Percentiles rank a stretch among this genome's conserved stretches.
Evolutionary conservation across 1,140 invertebrate species (phyloP).

Genomic region (Cardiocondyla obscurior): DNA sequence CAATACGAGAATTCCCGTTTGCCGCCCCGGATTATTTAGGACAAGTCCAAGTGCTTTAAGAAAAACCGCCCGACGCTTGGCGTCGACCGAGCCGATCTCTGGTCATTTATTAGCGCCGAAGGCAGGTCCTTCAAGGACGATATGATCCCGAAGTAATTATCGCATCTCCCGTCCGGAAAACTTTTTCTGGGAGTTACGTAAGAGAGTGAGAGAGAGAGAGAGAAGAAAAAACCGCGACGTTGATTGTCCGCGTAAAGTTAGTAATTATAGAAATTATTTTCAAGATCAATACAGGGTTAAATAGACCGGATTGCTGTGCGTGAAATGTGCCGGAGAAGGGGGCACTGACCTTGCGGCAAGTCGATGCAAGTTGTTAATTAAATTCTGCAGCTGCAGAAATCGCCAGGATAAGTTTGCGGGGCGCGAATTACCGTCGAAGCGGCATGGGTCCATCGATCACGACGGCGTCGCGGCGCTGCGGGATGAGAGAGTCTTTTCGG

Average conservation of each 20-base stretch:
- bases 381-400: conserved; percentile 2
- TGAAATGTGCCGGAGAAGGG: background rate
- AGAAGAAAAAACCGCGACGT: background rate
- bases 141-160: background rate
- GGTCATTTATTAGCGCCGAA: background rate
- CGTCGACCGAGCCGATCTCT: background rate
- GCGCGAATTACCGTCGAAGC: background rate
- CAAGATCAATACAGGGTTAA: background rate
- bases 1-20: conserved; percentile 36
- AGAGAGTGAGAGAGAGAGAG: too few species aligned
- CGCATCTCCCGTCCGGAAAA: background rate
- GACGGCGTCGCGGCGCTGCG: background rate
- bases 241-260: background rate
- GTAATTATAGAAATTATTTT: background rate
- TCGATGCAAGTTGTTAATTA: conserved; percentile 11
- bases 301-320: too few species aligned
- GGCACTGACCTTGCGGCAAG: background rate
- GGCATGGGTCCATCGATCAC: conserved; percentile 16
- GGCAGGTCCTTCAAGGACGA: background rate
- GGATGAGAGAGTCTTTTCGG: background rate
- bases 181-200: background rate
- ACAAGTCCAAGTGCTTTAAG: background rate
- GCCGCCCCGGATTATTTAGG: background rate
- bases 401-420: background rate
- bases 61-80: background rate